Percentiles rank a stretch among this genome's conserved stretches.
These are phyloP conservation scores for Zygogramma bicolorata DNA, from an alignment of 2,888 invertebrate species.

Conservation along the genomic window DNA sequence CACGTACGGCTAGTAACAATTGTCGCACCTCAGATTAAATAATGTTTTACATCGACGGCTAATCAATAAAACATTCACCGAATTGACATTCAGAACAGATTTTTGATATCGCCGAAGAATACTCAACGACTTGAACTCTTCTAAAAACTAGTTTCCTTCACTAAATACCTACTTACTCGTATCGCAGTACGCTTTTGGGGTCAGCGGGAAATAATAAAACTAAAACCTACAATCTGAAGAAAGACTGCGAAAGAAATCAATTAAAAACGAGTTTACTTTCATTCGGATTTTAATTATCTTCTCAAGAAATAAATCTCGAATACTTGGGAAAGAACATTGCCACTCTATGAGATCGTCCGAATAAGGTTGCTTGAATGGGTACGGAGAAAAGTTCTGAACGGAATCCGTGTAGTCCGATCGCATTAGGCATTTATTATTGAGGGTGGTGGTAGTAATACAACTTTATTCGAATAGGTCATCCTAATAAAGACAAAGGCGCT, in stretches of 20 bases:
- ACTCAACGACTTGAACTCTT: constrained; percentile 18
- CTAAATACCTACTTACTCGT: constrained; percentile 32
- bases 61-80: constrained; percentile 26
- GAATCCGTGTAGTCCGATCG: neutral
- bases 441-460: no score
- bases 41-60: constrained; percentile 20
- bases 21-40: constrained; percentile 32
- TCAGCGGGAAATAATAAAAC: neutral
- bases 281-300: constrained; percentile 6
- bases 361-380: neutral
- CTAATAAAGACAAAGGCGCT: no score
- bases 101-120: constrained; percentile 13
- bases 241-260: constrained; percentile 6
- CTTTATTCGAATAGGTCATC: no score
- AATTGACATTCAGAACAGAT: neutral
- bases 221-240: constrained; percentile 2
- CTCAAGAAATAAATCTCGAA: constrained; percentile 4
- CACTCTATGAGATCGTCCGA: neutral
- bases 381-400: neutral
- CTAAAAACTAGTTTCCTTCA: constrained; percentile 30
- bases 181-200: neutral
- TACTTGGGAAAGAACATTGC: neutral
- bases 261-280: constrained; percentile 9
- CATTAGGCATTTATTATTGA: neutral
- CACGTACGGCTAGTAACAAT: constrained; percentile 34